phyloP scores from a whole-genome alignment of 2,888 invertebrate genomes.

The Phortica okadai region DNA sequence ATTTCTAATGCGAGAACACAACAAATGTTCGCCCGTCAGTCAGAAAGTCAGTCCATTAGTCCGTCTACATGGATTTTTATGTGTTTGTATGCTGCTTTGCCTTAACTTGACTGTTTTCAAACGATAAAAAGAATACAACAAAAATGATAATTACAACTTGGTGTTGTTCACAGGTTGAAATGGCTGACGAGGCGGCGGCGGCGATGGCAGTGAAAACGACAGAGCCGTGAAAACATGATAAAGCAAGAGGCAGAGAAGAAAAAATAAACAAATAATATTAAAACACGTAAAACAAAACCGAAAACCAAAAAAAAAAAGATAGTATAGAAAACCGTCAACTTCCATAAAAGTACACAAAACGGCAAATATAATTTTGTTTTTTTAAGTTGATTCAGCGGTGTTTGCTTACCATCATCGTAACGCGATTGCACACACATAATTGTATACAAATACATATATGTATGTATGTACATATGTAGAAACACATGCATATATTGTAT shows the following conservation, averaged over 20 bases:
- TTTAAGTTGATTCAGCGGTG: slow-evolving; percentile 61
- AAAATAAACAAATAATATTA: not conserved
- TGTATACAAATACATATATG: slow-evolving; percentile 50
- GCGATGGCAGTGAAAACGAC: not conserved
- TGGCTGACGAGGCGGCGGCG: not conserved
- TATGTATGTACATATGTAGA: slow-evolving; percentile 48
- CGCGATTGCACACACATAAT: slow-evolving; percentile 28
- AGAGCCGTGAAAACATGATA: not conserved
- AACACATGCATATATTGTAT: slow-evolving; percentile 38
- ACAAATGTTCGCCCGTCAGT: not conserved
- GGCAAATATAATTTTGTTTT: slow-evolving; percentile 21
- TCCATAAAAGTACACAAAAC: slow-evolving; percentile 30
- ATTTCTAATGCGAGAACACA: not conserved
- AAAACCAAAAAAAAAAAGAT: slow-evolving; percentile 1
- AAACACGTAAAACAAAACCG: slow-evolving; percentile 5
- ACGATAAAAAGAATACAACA: slow-evolving; percentile 14
- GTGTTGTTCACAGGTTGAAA: slow-evolving; percentile 10
- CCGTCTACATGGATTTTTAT: not conserved
- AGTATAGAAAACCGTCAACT: slow-evolving; percentile 16
- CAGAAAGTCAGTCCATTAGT: not conserved
- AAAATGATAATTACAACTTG: slow-evolving; percentile 6
- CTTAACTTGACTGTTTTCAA: not conserved
- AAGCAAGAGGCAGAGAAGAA: not conserved
- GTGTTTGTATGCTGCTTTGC: not conserved
- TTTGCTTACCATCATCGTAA: slow-evolving; percentile 54